Base-by-base conservation (phyloP, 2,113 vertebrate genomes). In the Emberiza fucata region DNA sequence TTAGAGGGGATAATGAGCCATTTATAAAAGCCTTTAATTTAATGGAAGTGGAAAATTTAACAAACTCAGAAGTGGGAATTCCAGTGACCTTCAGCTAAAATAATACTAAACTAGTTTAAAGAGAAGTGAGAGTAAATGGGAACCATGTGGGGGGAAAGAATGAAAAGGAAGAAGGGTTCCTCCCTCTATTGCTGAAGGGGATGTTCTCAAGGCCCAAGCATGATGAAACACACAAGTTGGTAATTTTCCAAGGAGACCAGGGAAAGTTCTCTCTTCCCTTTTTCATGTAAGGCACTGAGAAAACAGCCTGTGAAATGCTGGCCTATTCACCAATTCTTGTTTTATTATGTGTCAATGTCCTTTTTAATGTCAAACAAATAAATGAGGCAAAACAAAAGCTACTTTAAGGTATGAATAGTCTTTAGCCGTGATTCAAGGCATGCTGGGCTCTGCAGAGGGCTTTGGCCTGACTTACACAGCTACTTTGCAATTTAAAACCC, bases 41-140 rank as follows among this genome's bases (percentile, higher is more conserved):
- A 66, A 53, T 8, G 21, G 21, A 66, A 92, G 21, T 85, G 93
- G 94, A 91, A 91, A 91, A 92, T 27, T 19, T 63, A 68, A 42
- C 42, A 39, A 45, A 53, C 63, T 59, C 50, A 77, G 70, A 90
- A 95, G 56, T 91, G 90, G 90, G 91, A 95, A 92, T 91, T 82
- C 75, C 39, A 33, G 33, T 28, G 90, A 96, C 93, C 94, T 95
- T 96, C 84, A 91, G 81, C 81, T 86, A 47, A 81, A 89, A 64
- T 66, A 78, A 86, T 66, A 70, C 45, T 78, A 66, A 92, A 91
- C 89, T 37, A 77, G 84, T 63, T 39, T 82, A 35, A 81, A 76
- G 66, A 94, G 75, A 91, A 92, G 70, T 61, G 50, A 53, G 73
- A 95, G 70, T 85, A 87, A 94, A 93, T 91, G 85, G 51, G 87